A percentile compares a stretch with the other conserved stretches of the same genome.
phyloP scores from a whole-genome alignment of 2,888 invertebrate genomes.

The Drosophila atroscutellata region DNA sequence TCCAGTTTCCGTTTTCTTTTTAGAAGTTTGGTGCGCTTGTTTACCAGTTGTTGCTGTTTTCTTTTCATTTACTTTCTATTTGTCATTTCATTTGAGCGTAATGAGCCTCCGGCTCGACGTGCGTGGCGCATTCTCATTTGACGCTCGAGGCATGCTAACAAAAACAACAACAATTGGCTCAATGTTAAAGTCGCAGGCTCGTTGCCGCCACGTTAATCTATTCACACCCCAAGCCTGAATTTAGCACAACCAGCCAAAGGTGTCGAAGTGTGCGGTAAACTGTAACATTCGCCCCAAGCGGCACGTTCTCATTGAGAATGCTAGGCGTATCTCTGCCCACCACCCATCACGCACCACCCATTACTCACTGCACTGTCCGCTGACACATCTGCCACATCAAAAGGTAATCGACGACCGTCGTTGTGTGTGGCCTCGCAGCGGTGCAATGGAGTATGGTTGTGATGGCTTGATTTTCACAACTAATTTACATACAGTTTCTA shows the following conservation, averaged over 20 bases:
- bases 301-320: conserved; percentile 64
- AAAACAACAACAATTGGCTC: conserved; percentile 43
- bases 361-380: conserved; percentile 16
- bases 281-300: conserved; percentile 65
- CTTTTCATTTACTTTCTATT: conserved; percentile 28
- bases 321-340: background rate
- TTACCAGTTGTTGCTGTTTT: conserved; percentile 15
- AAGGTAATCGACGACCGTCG: conserved; percentile 67
- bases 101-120: conserved; percentile 43
- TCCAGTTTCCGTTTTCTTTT: conserved; percentile 68
- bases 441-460: background rate
- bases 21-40: conserved; percentile 31
- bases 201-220: conserved; percentile 73
- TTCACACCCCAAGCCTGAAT: conserved; percentile 71
- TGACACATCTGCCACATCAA: conserved; percentile 67
- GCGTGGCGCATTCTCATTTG: conserved; percentile 62
- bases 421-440: conserved; percentile 34
- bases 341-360: background rate
- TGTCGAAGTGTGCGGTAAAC: conserved; percentile 70
- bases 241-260: conserved; percentile 35
- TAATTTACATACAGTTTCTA: conserved; percentile 66
- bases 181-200: conserved; percentile 37
- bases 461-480: conserved; percentile 54
- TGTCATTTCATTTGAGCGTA: conserved; percentile 50
- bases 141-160: conserved; percentile 43